Evolutionary conservation across 2,113 vertebrate genomes (phyloP).

Genomic region (Bambusicola thoracicus): DNA sequence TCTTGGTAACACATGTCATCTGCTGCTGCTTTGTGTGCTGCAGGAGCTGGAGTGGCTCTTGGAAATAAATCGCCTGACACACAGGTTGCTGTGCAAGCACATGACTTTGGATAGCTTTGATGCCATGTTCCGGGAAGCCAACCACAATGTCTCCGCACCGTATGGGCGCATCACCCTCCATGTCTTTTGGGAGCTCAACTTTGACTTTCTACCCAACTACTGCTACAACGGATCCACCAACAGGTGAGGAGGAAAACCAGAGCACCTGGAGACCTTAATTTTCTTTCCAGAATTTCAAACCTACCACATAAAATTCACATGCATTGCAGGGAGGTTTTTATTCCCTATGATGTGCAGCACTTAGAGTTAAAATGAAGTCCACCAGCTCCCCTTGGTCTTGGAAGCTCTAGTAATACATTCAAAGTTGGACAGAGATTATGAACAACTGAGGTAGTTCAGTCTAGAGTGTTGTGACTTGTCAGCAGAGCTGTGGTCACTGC

Average conservation of each 20-base stretch:
- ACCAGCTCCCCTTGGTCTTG: neutral
- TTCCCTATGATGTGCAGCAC: neutral
- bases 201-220: conserved; percentile 98
- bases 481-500: neutral
- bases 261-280: neutral
- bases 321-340: rapidly evolving
- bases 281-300: neutral
- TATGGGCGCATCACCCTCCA: conserved; percentile 98
- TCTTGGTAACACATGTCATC: neutral
- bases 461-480: neutral
- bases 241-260: conserved; percentile 78
- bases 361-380: neutral
- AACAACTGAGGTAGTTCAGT: neutral
- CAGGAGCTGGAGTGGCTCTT: conserved; percentile 98
- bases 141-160: conserved; percentile 98
- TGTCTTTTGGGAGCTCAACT: conserved; percentile 99
- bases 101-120: conserved; percentile 99
- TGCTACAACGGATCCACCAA: conserved; percentile 99
- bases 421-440: neutral
- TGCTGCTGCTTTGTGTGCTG: neutral
- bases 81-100: conserved; percentile 95
- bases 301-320: rapidly evolving
- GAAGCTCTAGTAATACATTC: neutral
- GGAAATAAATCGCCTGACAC: conserved; percentile 96
- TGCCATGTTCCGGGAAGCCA: conserved; percentile 99